phyloP scores from a whole-genome alignment of 2,113 vertebrate species.

The Typhlomys cinereus region DNA sequence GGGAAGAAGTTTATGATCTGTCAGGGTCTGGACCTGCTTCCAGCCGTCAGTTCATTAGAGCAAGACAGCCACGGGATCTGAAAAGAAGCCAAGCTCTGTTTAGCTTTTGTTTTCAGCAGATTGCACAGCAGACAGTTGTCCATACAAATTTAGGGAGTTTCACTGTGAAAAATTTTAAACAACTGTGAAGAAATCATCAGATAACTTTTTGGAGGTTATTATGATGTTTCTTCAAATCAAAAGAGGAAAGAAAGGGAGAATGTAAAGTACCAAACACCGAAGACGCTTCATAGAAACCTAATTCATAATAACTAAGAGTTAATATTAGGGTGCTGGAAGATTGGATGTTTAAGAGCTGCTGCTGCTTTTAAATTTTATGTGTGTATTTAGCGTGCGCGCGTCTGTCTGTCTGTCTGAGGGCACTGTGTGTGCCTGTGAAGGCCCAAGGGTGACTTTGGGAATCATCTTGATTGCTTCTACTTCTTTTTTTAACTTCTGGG shows the following conservation, averaged over 20 bases:
- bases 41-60: constrained; percentile 11
- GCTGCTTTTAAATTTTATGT: too few species aligned
- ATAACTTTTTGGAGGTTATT: neutral
- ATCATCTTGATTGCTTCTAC: too few species aligned
- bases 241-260: constrained; percentile 11
- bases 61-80: neutral
- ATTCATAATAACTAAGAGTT: neutral
- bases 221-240: neutral
- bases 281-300: neutral
- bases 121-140: neutral
- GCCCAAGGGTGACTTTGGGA: too few species aligned
- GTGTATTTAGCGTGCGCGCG: too few species aligned
- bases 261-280: neutral
- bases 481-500: too few species aligned
- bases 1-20: neutral
- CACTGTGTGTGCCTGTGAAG: too few species aligned
- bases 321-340: neutral
- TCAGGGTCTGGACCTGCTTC: constrained; percentile 10
- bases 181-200: neutral
- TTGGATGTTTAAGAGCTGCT: neutral
- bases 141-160: neutral
- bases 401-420: too few species aligned
- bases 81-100: neutral
- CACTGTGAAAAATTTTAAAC: constrained; percentile 10
- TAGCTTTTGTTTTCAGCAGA: constrained; percentile 8